phyloP scores from a whole-genome alignment of 2,113 vertebrate genomes.

The Tyrannus savana region DNA sequence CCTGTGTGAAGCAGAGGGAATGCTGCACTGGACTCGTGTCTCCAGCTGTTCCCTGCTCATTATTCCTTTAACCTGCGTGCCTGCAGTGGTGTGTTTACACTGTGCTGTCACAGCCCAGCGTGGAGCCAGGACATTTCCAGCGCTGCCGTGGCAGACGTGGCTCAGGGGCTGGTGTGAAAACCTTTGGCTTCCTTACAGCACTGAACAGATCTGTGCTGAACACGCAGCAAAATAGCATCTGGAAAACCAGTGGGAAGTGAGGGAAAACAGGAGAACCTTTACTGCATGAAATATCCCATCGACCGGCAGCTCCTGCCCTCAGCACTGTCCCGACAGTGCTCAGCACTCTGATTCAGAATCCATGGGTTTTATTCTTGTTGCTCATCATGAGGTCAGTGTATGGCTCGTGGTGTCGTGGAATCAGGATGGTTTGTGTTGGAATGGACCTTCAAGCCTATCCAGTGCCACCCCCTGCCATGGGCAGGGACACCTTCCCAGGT shows the following conservation, averaged over 20 bases:
- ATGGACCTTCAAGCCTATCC: neutral
- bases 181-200: conserved; percentile 50
- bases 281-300: neutral
- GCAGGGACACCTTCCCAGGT: neutral
- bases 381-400: neutral
- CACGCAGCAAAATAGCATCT: conserved; percentile 48
- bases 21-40: accelerated
- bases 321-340: neutral
- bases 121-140: neutral
- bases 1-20: neutral
- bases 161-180: conserved; percentile 38
- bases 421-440: neutral
- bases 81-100: conserved; percentile 7
- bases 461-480: neutral
- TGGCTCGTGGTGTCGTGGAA: neutral
- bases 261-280: neutral
- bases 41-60: neutral
- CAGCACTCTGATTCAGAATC: neutral
- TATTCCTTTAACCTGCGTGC: neutral
- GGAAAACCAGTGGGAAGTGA: conserved; percentile 63
- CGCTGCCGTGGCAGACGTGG: neutral
- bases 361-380: neutral
- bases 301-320: conserved; percentile 12
- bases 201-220: conserved; percentile 52
- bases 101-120: neutral